A percentile compares a stretch with the other conserved stretches of the same genome.
Conservation (phyloP, 2,797 vertebrate species). For the Schizothorax lantsangensis region DNA sequence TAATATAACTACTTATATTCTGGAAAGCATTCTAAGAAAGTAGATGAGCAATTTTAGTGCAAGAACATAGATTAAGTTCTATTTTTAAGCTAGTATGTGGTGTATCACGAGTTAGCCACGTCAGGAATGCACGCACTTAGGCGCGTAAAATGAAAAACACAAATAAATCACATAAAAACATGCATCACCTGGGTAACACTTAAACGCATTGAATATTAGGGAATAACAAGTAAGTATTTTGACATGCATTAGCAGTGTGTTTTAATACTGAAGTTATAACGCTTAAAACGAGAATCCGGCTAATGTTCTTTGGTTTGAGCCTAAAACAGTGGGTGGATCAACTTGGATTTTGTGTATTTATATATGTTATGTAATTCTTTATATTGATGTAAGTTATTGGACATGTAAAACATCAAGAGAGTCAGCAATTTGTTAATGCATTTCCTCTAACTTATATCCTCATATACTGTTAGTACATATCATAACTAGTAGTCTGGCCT, state of each 20-base stretch:
- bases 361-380: neutral
- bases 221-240: rapidly evolving
- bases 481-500: neutral
- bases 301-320: neutral
- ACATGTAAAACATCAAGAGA: neutral
- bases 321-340: neutral
- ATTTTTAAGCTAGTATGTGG: neutral
- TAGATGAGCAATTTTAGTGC: neutral
- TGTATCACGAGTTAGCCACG: neutral
- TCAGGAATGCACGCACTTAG: conserved; percentile 6
- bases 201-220: neutral
- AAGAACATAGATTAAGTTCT: neutral
- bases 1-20: rapidly evolving
- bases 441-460: neutral
- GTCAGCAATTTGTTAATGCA: neutral
- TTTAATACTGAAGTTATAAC: neutral
- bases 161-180: neutral
- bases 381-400: neutral
- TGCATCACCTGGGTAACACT: neutral
- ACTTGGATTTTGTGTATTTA: neutral
- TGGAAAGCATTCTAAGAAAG: neutral
- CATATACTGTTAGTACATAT: neutral
- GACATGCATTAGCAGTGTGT: neutral
- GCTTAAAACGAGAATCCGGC: neutral
- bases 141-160: conserved; percentile 18